A percentile compares a stretch with the other conserved stretches of the same genome.
phyloP scores from a whole-genome alignment of 2,113 vertebrate species.

The Aleadryas rufinucha region DNA sequence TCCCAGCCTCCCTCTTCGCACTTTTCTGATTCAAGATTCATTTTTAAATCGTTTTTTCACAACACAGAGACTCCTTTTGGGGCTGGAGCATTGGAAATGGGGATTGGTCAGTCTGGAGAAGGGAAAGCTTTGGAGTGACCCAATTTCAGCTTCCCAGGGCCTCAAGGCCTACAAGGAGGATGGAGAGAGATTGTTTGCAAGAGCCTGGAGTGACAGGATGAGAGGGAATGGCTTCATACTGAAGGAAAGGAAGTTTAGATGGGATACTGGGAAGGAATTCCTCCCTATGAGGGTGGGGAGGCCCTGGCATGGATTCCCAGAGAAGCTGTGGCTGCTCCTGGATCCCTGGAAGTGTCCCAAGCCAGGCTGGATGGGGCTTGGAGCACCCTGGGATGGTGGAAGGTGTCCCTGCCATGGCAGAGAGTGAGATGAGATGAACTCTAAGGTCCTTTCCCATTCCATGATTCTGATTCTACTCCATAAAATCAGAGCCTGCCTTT shows the following conservation, averaged over 20 bases:
- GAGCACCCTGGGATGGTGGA: accelerated
- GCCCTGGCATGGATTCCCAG: not conserved
- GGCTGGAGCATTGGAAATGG: not conserved
- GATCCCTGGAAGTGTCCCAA: not conserved
- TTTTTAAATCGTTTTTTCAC: not conserved
- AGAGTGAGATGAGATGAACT: too few species aligned
- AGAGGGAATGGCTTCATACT: not conserved
- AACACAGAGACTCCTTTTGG: not conserved
- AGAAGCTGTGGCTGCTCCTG: not conserved
- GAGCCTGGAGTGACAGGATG: not conserved
- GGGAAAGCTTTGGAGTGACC: not conserved
- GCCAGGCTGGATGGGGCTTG: accelerated
- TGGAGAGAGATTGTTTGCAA: not conserved
- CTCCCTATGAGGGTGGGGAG: not conserved
- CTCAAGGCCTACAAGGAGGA: too few species aligned
- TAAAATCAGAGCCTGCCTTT: not conserved
- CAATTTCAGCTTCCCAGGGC: not conserved
- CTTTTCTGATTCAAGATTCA: not conserved
- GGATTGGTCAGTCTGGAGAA: not conserved
- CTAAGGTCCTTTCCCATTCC: not conserved
- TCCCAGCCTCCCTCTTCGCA: not conserved
- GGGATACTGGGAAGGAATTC: not conserved
- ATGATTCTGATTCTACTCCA: not conserved
- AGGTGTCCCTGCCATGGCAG: not conserved
- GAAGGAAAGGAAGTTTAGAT: not conserved